These are phyloP conservation scores for Spheniscus humboldti DNA, from an alignment of 2,797 vertebrate species.

Conservation along the genomic window DNA sequence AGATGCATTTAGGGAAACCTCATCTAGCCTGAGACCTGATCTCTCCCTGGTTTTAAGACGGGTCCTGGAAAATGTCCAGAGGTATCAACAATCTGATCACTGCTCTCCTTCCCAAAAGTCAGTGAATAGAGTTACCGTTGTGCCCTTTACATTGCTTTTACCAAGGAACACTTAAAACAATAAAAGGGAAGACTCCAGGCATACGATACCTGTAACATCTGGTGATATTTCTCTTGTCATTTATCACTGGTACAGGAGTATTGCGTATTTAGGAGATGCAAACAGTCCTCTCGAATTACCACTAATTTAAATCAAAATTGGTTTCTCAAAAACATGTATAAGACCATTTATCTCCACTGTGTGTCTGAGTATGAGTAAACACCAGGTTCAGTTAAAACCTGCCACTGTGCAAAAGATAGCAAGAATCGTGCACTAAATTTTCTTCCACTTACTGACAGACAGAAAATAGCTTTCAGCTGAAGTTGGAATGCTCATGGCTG, in stretches of 20 bases:
- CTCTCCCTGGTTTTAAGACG: neutral
- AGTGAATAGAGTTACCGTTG: neutral
- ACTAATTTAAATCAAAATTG: neutral
- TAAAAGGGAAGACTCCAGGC: neutral
- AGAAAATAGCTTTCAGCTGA: neutral
- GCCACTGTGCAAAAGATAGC: neutral
- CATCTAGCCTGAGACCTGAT: neutral
- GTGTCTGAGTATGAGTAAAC: accelerated
- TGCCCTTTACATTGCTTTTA: neutral
- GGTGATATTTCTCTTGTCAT: neutral
- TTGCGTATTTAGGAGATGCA: neutral
- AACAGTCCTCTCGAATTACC: neutral
- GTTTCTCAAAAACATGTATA: neutral
- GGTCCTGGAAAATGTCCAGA: neutral
- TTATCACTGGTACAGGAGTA: neutral
- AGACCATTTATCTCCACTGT: neutral
- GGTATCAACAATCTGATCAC: neutral
- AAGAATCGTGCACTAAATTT: neutral
- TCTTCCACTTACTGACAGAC: neutral
- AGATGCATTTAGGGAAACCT: neutral
- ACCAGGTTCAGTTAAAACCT: neutral
- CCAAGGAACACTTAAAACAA: neutral
- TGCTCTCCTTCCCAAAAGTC: neutral
- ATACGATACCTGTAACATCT: neutral
- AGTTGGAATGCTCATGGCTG: neutral